Base-by-base conservation (phyloP, 2,113 vertebrate species). In the Athene cunicularia region DNA sequence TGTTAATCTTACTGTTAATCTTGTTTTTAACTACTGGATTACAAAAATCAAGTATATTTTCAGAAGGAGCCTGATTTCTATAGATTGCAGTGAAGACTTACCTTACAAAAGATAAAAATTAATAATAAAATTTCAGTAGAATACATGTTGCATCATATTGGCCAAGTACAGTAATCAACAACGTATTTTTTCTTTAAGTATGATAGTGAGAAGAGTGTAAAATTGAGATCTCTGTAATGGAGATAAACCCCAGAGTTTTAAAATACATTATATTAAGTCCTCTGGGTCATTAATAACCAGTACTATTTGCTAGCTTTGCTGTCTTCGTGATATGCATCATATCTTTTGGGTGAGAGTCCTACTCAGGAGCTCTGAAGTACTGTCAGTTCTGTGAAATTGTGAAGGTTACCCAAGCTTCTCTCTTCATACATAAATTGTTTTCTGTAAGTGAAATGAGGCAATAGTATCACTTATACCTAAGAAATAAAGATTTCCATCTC, bases 91-190 rank as follows among this genome's bases (percentile, higher is more conserved):
- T 43, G 52, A 87, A 53, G 14, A 45, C 43, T 45, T 45, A 74
- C 87, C 49, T 71, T 75, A 22, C 5, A 52, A 52, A 70, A 55
- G 6, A 63, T 43, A 43, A 52, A 32, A 56, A 33, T 16, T 71
- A 37, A 20, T 19, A 83, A 66, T 64, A 15, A 70, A 68, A 72
- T 76, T 62, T 30, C 19, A 24, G 11, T 68, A 50, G 30, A 12
- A 28, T 85, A 24, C 0, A 0, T 70, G 8, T 86, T 77, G 16
- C 18, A 32, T n/a, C 0, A 0, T 66, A 50, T 66, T 90, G 26
- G 6, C 43, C 43, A 47, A 68, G 23, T 20, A 24, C 6, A 66
- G 32, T 50, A 88, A 76, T 26, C 35, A 80, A 32, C 27, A 74
- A 20, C 2, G 8, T 3, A 12, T 50, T 67, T 82, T 64, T 88